Base-by-base conservation (phyloP, 2,888 invertebrate species). In the Scaptomyza cyrtandrae region DNA sequence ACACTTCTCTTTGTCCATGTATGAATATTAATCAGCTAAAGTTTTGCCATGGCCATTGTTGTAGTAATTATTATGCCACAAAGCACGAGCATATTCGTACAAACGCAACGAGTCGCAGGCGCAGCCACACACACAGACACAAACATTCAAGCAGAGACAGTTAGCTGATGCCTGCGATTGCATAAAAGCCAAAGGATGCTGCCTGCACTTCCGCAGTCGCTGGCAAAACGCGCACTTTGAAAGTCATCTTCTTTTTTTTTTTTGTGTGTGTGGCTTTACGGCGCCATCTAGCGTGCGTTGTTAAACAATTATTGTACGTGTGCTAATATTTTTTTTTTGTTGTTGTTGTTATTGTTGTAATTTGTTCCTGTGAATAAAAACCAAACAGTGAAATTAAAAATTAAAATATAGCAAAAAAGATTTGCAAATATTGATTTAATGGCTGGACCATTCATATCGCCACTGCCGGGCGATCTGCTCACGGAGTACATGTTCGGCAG, bases 401-500 rank as follows among this genome's bases (percentile, higher is more conserved):
- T 33, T 10, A 33, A 10, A 14, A 33, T 2, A 6, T 10, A 33
- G 33, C 1, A 50, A 37, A 41, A 39, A 29, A 61, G 13, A 33
- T 33, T 44, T 55, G 57, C 37, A 13, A 48, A 6, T 44, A 16
- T 44, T 33, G 7, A 35, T 39, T 14, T 13, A 35, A 97, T 97
- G 97, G 97, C 97, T 56, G 97, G 97, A 61, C 97, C 97, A 63
- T 97, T 97, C 90, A 92, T 97, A 64, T 96, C 97, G 50, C 97
- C 97, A 0, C 91, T 97, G 46, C 97, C 97, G 35, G 96, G 97
- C 29, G 97, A 97, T 92, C 93, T 97, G n/a, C 93, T 97, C 50
- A 97, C 97, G 14, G 97, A 97, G 91, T 98, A 98, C 88, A 97
- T 98, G 97, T 97, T 97, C 90, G 97, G 97, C 10, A 94, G 97